These are phyloP conservation scores for Pseudococcus viburni DNA, from an alignment of 2,888 invertebrate species.

Conservation along the genomic window DNA sequence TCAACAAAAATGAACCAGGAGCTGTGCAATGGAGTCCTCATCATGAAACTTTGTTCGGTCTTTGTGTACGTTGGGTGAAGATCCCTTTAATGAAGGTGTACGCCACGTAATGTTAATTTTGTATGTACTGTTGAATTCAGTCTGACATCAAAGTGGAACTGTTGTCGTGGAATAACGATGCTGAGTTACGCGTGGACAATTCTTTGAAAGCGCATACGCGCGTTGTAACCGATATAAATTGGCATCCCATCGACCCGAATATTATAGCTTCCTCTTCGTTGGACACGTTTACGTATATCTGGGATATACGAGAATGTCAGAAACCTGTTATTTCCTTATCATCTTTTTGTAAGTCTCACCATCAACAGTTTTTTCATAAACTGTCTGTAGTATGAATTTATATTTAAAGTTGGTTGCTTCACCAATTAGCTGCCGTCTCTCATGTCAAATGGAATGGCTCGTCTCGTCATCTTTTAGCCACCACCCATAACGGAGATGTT, in stretches of 20 bases:
- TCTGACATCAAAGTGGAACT: conserved; percentile 91
- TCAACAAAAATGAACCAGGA: conserved; percentile 94
- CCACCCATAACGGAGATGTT: conserved; percentile 95
- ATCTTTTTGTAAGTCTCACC: conserved; percentile 79
- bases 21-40: conserved; percentile 94
- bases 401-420: neutral
- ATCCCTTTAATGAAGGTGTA: too few relatives aligned
- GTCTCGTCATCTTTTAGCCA: conserved; percentile 87
- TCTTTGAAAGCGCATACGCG: conserved; percentile 86
- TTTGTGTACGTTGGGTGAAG: conserved; percentile 79
- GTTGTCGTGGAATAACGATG: conserved; percentile 80
- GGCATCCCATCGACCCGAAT: conserved; percentile 86
- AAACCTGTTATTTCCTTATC: conserved; percentile 88
- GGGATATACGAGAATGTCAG: conserved; percentile 91
- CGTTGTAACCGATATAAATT: conserved; percentile 91
- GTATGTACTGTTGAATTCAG: conserved; percentile 72
- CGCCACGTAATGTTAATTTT: neutral
- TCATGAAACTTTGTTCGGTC: conserved; percentile 86
- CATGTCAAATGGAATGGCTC: conserved; percentile 95
- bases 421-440: conserved; percentile 84
- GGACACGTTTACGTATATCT: conserved; percentile 93
- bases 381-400: neutral
- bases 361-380: neutral
- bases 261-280: conserved; percentile 91
- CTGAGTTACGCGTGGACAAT: conserved; percentile 81